Base-by-base conservation (phyloP, 37 sponge, comb jelly and placozoan genomes). In the Cliona cf. orientalis region DNA sequence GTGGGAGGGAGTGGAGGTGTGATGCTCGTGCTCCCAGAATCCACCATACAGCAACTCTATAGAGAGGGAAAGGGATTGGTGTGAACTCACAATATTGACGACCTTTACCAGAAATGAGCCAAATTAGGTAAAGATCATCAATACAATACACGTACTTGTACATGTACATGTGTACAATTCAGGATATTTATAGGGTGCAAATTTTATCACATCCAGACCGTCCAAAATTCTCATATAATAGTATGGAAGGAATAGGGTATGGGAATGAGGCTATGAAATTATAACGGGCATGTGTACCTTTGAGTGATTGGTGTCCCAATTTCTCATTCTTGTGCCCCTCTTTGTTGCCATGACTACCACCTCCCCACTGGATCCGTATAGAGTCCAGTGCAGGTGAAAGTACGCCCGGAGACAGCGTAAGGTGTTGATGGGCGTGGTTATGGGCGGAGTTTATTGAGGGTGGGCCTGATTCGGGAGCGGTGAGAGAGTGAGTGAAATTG, bases 31-130 rank as follows among this genome's bases (percentile, higher is more conserved):
- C 69, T 85, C 80, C 89, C 93, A 88, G 69, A 82, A 93, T 2
- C 93, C 93, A 28, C 93, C 93, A 77, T 88, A 93, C 33, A 88
- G 58, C 32, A 93, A 60, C 56, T 93, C 93, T 92, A 35, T 19
- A 49, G 45, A 41, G 0, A 42, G 32, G 5, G 56, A 45, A n/a
- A 31, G 31, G 58, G 36, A 22, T 22, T 7, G 32, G 29, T 29
- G 75, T 58, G 11, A 2, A 36, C 0, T 12, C 19, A 7, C 41
- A 36, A 41, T 12, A 38, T 3, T 7, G 46, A n/a, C n/a, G n/a
- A n/a, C n/a, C n/a, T n/a, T n/a, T n/a, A n/a, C n/a, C n/a, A n/a
- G n/a, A n/a, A n/a, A n/a, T n/a, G n/a, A n/a, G n/a, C n/a, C n/a
- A n/a, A n/a, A n/a, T n/a, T n/a, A n/a, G n/a, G n/a, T n/a, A n/a